These are phyloP conservation scores for Synanthedon formicaeformis DNA, from an alignment of 2,888 invertebrate genomes.

Conservation along the genomic window DNA sequence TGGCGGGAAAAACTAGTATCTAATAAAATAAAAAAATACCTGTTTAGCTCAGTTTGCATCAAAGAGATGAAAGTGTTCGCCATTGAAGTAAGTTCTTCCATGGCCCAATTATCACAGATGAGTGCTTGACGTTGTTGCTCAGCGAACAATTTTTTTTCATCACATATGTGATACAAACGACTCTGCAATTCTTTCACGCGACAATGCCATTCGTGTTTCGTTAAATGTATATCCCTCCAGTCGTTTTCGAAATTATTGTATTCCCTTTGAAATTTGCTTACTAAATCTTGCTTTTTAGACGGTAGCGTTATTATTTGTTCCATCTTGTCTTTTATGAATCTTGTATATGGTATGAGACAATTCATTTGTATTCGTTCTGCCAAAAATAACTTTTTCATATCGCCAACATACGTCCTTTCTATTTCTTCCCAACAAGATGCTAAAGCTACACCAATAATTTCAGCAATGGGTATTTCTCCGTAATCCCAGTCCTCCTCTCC, in stretches of 20 bases:
- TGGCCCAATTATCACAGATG: constrained; percentile 70
- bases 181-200: constrained; percentile 61
- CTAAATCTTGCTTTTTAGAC: constrained; percentile 69
- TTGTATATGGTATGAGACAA: constrained; percentile 67
- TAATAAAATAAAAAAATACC: constrained; percentile 44
- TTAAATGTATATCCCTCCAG: constrained; percentile 64
- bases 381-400: constrained; percentile 69
- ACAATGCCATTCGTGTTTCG: constrained; percentile 74
- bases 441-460: constrained; percentile 39
- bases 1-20: not conserved
- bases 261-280: constrained; percentile 67
- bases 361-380: constrained; percentile 68
- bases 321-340: constrained; percentile 67
- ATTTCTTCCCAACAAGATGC: constrained; percentile 64
- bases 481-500: constrained; percentile 64
- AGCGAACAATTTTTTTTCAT: constrained; percentile 62
- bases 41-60: constrained; percentile 73
- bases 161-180: constrained; percentile 68
- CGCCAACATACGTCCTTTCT: constrained; percentile 60
- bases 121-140: constrained; percentile 65
- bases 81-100: constrained; percentile 64
- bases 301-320: constrained; percentile 64
- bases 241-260: constrained; percentile 73
- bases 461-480: constrained; percentile 43
- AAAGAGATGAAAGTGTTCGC: constrained; percentile 67